Base-by-base conservation (phyloP, 2,113 vertebrate species). In the Tautogolabrus adspersus region DNA sequence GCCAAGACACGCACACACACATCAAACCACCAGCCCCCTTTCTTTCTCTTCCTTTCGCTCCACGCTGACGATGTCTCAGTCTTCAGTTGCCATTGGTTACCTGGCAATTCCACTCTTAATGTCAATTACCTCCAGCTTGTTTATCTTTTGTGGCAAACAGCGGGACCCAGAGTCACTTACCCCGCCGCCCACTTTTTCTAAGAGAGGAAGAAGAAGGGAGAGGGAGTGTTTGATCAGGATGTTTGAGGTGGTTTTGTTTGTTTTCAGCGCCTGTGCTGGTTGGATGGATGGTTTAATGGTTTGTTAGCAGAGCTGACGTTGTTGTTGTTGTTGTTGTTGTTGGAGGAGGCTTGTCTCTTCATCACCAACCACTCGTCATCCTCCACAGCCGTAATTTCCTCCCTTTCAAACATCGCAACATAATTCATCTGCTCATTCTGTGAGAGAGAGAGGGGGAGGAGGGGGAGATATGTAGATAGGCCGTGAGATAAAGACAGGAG, bases 41-140 rank as follows among this genome's bases (percentile, higher is more conserved):
- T 61, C 71, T 38, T 22, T 75, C 19, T n/a, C 37, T 67, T 68
- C 38, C 61, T 77, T 42, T 79, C 66, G 71, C 46, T 47, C 15
- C 46, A 16, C 15, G 46, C 69, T 38, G 70, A 82, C 66, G 80
- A 80, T 68, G 73, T 87, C 84, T 87, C 84, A 65, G 88, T 89
- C 86, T 86, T 72, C 75, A 75, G 93, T 94, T 94, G 91, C 93
- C 80, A 91, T 93, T 93, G 92, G 94, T 92, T 91, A 94, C 93
- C 87, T 89, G 77, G 74, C 75, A 77, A 16, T 85, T 83, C 89
- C 87, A 66, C 75, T 91, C 91, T 90, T 91, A 85, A 89, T 88
- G 81, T 87, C 87, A 86, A 81, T 93, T 88, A 91, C 88, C 79
- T 83, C 70, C 86, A 69, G 73, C 86, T 81, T 89, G 89, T 93